Evolutionary conservation across 1,140 invertebrate species (phyloP), one percentile per base, ranked within the genome.

Genomic region (Myzus persicae): DNA sequence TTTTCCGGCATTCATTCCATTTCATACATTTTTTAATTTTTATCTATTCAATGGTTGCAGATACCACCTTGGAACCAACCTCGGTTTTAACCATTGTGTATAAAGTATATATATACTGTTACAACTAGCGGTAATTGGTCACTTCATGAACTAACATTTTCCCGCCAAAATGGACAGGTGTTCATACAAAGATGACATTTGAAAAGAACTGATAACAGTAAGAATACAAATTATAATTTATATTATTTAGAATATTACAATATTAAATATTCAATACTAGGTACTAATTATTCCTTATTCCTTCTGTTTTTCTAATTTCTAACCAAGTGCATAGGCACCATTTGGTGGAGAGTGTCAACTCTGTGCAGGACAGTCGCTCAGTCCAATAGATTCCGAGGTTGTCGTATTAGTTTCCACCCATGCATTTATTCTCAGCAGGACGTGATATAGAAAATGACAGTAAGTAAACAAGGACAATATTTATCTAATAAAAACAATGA

Each of bases 111-210:
- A n/a, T n/a, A n/a, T n/a, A n/a, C n/a, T n/a, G 42, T 42, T 46
- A 46, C 46, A 46, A 46, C 44, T 46, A 67, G 59, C 31, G 59
- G 22, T n/a, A 67, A n/a, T 8, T 67, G 59, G 59, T n/a, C 59
- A 67, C 4, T 0, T 18, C 14, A 76, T 76, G n/a, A n/a, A 88
- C 26, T 46, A 24, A 87, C 42, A 46, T 89, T 54, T 76, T 89
- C 87, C 46, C 87, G 87, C 87, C 87, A 89, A 5, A 89, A 89
- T 9, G n/a, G n/a, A n/a, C n/a, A n/a, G n/a, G n/a, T 89, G 36
- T 7, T 26, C 36, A 24, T 89, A 40, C 9, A 38, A 54, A 51
- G 3, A 51, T 44, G 87, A 51, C 14, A 76, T 51, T 89, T 26
- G 0, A 89, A 89, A 89, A 7, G 11, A 89, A 89, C 9, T 89